Percentiles rank a stretch among this genome's conserved stretches.
phyloP scores from a whole-genome alignment of 2,888 invertebrate genomes.

The Kryphioiulus occultus region DNA sequence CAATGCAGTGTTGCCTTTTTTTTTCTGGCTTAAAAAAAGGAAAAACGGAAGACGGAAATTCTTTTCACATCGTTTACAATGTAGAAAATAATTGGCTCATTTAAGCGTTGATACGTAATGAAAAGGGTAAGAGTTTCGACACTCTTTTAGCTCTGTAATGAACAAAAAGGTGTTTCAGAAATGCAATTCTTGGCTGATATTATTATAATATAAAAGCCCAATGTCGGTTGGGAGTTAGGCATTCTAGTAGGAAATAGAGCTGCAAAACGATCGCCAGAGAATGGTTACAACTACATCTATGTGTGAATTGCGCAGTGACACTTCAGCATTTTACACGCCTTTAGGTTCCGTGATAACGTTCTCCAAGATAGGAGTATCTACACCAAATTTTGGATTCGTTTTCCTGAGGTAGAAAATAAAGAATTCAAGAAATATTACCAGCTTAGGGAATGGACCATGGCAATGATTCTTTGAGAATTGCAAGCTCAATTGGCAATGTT shows the following conservation, averaged over 20 bases:
- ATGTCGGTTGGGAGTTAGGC: conserved; percentile 12
- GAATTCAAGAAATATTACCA: no score
- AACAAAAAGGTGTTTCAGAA: neutral
- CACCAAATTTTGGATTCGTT: no score
- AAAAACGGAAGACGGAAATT: neutral
- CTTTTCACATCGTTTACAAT: conserved; percentile 23
- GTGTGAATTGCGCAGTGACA: neutral
- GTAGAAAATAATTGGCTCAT: conserved; percentile 15
- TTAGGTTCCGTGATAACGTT: neutral
- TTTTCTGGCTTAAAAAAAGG: conserved; percentile 1
- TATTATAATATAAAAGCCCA: neutral
- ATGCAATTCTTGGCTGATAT: conserved; percentile 12
- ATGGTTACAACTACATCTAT: neutral
- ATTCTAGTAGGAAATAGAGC: conserved; percentile 12
- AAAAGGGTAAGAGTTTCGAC: neutral
- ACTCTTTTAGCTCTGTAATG: neutral
- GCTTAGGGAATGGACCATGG: no score
- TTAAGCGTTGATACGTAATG: neutral
- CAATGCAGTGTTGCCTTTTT: conserved; percentile 23
- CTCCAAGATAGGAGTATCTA: neutral
- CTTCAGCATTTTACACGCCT: neutral
- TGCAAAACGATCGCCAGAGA: neutral
- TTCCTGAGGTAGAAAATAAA: no score
- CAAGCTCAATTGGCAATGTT: no score
- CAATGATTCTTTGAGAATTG: no score